Evolutionary conservation across 35 echinoderm and acorn worm species (phyloP).

Genomic region (Strongylocentrotus purpuratus): DNA sequence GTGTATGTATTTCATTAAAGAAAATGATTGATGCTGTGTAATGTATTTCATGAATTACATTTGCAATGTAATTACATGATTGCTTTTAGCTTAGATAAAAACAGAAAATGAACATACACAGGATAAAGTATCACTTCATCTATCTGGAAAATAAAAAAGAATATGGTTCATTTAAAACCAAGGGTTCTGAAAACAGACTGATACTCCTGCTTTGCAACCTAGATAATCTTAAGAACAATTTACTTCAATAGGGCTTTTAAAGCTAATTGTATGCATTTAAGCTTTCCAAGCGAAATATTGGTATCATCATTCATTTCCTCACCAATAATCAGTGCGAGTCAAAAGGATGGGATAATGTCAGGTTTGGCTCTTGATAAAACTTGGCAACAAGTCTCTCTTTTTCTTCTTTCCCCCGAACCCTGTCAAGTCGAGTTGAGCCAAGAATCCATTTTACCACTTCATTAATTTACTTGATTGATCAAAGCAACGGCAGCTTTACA

Average conservation of each 20-base stretch:
- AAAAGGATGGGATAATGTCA: neutral
- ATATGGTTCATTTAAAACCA: neutral
- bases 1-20: neutral
- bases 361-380: neutral
- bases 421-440: neutral
- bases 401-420: neutral
- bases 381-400: neutral
- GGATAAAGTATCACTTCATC: neutral
- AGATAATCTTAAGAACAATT: neutral
- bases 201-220: neutral
- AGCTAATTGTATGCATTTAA: conserved; percentile 4
- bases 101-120: neutral
- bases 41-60: too few relatives aligned
- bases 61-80: too few relatives aligned
- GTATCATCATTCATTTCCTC: conserved; percentile 1
- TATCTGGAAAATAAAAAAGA: neutral
- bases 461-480: conserved; percentile 30
- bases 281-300: neutral
- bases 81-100: neutral
- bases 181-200: neutral
- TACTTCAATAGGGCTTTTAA: neutral
- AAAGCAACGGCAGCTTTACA: conserved; percentile 8
- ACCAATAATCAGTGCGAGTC: neutral
- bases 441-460: conserved; percentile 6
- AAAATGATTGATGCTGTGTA: too few relatives aligned